phyloP scores from a whole-genome alignment of 2,113 vertebrate genomes.

The Sphaerodactylus townsendi region DNA sequence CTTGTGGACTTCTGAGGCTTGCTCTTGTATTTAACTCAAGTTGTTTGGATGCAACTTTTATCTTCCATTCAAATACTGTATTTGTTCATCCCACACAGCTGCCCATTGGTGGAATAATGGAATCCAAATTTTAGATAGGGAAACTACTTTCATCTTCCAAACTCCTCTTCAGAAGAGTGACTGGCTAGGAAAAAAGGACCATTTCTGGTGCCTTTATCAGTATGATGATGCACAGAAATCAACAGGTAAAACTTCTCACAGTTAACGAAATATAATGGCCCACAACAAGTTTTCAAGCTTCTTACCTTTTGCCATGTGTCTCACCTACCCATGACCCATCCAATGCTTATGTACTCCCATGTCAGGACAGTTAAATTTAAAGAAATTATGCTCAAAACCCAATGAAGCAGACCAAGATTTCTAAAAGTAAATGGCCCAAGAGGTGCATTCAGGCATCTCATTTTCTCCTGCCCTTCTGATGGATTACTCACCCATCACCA shows the following conservation, averaged over 20 bases:
- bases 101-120: not conserved
- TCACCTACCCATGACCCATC: not conserved
- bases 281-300: not conserved
- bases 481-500: conserved; percentile 81
- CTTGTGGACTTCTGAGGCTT: too few relatives aligned
- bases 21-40: too few relatives aligned
- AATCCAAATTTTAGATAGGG: not conserved
- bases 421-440: not conserved
- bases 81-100: not conserved
- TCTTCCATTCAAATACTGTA: not conserved
- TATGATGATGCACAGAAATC: too few relatives aligned
- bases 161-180: too few relatives aligned
- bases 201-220: too few relatives aligned
- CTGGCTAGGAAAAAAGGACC: too few relatives aligned
- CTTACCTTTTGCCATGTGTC: not conserved
- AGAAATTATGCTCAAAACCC: not conserved
- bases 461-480: not conserved
- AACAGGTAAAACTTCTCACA: too few relatives aligned
- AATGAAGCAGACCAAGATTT: not conserved
- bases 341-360: not conserved
- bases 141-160: not conserved
- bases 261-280: too few relatives aligned
- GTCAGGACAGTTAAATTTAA: not conserved
- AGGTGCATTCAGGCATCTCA: not conserved
- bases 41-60: too few relatives aligned